phyloP scores from a whole-genome alignment of 1,140 invertebrate genomes.

The Odontomachus brunneus region DNA sequence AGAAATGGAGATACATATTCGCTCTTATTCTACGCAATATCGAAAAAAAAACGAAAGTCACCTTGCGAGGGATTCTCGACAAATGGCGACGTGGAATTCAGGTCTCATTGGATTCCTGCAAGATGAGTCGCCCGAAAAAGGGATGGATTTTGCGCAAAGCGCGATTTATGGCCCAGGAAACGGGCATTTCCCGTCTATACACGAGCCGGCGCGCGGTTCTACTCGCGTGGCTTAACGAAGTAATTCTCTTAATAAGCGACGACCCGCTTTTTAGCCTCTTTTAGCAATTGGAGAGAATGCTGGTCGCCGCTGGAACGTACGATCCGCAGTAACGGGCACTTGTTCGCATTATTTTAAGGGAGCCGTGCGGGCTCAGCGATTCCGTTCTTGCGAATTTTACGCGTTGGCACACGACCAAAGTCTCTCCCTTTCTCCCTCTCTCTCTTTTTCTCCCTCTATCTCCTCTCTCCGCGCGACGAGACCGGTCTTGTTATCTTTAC shows the following conservation, averaged over 20 bases:
- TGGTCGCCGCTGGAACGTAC: neutral
- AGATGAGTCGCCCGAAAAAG: no score
- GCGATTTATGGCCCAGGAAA: neutral
- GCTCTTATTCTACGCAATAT: no score
- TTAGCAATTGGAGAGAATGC: slow-evolving; percentile 28
- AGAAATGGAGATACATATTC: no score
- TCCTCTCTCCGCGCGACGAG: neutral
- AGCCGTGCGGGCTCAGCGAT: slow-evolving; percentile 3
- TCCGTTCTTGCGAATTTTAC: slow-evolving; percentile 45
- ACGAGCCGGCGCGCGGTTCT: neutral
- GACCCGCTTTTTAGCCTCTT: slow-evolving; percentile 1
- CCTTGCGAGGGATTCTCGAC: no score
- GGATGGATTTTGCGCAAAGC: neutral
- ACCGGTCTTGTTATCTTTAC: slow-evolving; percentile 43
- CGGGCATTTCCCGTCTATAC: neutral
- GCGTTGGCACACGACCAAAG: slow-evolving; percentile 39
- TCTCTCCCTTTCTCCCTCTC: neutral
- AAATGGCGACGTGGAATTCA: no score
- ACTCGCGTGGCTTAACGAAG: neutral
- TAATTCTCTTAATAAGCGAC: slow-evolving; percentile 26
- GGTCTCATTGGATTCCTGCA: no score
- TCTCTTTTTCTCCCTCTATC: no score
- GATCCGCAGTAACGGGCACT: slow-evolving; percentile 10
- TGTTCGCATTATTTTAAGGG: slow-evolving; percentile 26
- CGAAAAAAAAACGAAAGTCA: no score